Evolutionary conservation across 1,140 invertebrate genomes (phyloP), one percentile per base, ranked within the genome.

Genomic region (Lepidurus packardi): DNA sequence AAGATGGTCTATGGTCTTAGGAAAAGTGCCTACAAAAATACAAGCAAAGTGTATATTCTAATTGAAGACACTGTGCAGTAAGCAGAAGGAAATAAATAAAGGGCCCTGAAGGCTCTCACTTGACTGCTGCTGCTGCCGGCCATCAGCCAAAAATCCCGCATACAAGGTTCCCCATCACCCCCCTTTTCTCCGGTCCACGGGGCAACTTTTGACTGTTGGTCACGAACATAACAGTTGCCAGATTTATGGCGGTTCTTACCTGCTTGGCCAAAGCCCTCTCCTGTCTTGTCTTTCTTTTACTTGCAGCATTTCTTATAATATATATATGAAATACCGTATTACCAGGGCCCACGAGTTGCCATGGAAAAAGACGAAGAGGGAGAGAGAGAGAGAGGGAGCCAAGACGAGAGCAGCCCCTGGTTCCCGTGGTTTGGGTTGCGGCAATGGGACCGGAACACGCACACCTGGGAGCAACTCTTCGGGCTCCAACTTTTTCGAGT

Each of bases 181-280:
- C 47, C 8, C n/a, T 47, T 65, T 21, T 65, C 53, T 21, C 53
- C 16, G 53, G 53, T 65, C 53, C 53, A 65, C 53, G 53, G 53
- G 53, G 53, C 53, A 65, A 65, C 53, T 65, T 65, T 65, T 65
- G 53, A 65, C 53, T 65, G 53, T 65, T 65, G 53, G 53, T 65
- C 53, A 65, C 53, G 53, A 65, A 65, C 53, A 65, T 13, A 65
- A 65, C 53, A 65, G 53, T 65, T 65, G 53, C 53, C 53, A 65
- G 53, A 65, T 65, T 65, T 65, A 65, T 65, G 53, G 53, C 53
- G 16, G 53, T 65, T 65, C 53, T 65, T 65, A 65, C 53, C 53
- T 65, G 53, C 53, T 65, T 16, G 16, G 53, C 53, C 53, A 65
- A 65, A 65, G 53, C 53, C 53, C 53, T 65, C 53, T 65, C 53